phyloP scores from a whole-genome alignment of 2,888 invertebrate species.

The Drosophila acutilabella region DNA sequence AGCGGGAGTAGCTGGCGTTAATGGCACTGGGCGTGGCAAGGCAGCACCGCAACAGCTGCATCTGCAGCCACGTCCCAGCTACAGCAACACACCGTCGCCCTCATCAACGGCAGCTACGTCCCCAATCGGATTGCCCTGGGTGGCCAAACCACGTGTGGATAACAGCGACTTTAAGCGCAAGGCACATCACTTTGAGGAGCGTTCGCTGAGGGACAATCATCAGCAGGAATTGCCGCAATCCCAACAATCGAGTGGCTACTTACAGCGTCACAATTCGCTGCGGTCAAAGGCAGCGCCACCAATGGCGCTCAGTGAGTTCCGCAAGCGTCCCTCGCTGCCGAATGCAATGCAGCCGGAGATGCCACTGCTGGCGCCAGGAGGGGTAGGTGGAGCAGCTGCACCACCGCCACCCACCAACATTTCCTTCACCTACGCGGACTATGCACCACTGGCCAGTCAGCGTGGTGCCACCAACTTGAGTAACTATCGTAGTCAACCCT shows the following conservation, averaged over 20 bases:
- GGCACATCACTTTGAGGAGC: slow-evolving; percentile 87
- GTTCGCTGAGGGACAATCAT: slow-evolving; percentile 76
- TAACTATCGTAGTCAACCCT: slow-evolving; percentile 82
- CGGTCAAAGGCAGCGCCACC: slow-evolving; percentile 57
- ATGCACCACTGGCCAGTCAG: slow-evolving; percentile 35
- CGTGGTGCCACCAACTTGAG: slow-evolving; percentile 42
- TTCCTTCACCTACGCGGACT: slow-evolving; percentile 80
- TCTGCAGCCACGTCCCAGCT: slow-evolving; percentile 40
- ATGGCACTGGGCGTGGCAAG: background rate
- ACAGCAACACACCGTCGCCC: slow-evolving; percentile 70
- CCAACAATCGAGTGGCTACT: slow-evolving; percentile 29
- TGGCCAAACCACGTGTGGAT: slow-evolving; percentile 84
- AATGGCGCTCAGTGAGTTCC: slow-evolving; percentile 67
- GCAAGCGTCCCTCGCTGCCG: slow-evolving; percentile 84
- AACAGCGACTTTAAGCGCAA: slow-evolving; percentile 86
- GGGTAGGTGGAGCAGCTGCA: background rate
- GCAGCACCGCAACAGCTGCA: slow-evolving; percentile 34
- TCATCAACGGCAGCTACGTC: slow-evolving; percentile 77
- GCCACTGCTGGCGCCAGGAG: slow-evolving; percentile 12
- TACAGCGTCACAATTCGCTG: slow-evolving; percentile 83
- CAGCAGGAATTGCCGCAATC: slow-evolving; percentile 58
- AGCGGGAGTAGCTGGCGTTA: background rate
- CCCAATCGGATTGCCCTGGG: slow-evolving; percentile 86
- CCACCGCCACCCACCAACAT: slow-evolving; percentile 81
- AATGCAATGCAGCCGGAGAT: slow-evolving; percentile 79